Conservation (phyloP, 2,797 vertebrate genomes). For the Dallia pectoralis region DNA sequence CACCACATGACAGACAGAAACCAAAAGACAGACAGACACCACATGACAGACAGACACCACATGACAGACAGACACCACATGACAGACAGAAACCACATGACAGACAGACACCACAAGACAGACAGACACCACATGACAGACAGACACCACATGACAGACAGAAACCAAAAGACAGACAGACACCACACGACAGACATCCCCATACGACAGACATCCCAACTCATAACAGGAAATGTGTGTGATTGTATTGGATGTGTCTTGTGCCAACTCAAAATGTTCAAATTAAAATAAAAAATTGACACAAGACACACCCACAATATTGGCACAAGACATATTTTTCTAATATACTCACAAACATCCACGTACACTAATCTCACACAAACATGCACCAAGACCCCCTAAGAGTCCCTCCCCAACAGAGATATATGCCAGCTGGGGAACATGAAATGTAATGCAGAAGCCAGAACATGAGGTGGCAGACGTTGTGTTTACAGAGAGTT, state of each 20-base stretch:
- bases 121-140: slow-evolving; percentile 17
- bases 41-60: slow-evolving; percentile 15
- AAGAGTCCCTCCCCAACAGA: slow-evolving; percentile 35
- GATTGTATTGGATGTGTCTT: no score
- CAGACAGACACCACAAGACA: slow-evolving; percentile 13
- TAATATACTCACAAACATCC: slow-evolving; percentile 7
- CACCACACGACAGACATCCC: no score
- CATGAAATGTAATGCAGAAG: slow-evolving; percentile 10
- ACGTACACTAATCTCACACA: slow-evolving; percentile 23
- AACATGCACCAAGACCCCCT: slow-evolving; percentile 18
- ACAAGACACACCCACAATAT: background rate
- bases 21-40: slow-evolving; percentile 16
- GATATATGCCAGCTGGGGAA: slow-evolving; percentile 15
- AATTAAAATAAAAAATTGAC: background rate
- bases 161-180: no score
- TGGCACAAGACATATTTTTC: background rate
- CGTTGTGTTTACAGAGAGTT: background rate
- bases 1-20: background rate
- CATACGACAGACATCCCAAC: no score
- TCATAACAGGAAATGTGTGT: no score
- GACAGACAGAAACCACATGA: slow-evolving; percentile 30
- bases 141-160: no score
- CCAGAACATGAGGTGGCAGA: background rate
- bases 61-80: slow-evolving; percentile 24
- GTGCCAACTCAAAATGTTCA: background rate